Conservation (phyloP, 2,797 vertebrate genomes). For the Agapornis canus region DNA sequence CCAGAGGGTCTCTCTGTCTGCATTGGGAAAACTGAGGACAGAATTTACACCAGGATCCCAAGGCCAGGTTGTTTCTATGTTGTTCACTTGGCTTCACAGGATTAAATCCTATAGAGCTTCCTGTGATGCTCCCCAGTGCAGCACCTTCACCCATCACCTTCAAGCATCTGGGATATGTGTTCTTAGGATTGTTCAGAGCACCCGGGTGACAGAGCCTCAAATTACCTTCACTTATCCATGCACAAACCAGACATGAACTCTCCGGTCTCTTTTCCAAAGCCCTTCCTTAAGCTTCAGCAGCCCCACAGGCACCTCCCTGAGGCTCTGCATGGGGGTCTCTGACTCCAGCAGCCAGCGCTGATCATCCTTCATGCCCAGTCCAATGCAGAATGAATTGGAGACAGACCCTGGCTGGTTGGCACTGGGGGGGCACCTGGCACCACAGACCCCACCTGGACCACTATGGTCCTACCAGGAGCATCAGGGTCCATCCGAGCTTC, state of each 20-base stretch:
- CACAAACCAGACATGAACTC: neutral
- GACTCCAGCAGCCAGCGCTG: neutral
- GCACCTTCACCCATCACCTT: neutral
- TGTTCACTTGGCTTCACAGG: neutral
- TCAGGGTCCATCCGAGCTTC: rapidly evolving
- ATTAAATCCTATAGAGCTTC: neutral
- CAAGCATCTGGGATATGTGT: neutral
- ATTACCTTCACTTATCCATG: neutral
- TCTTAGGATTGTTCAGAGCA: neutral
- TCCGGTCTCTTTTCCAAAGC: neutral
- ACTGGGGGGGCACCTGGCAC: rapidly evolving
- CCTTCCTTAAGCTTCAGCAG: neutral
- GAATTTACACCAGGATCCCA: neutral
- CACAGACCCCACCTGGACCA: neutral
- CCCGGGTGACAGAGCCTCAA: neutral
- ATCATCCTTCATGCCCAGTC: rapidly evolving
- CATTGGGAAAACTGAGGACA: neutral
- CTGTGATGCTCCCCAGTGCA: neutral
- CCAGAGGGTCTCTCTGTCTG: neutral
- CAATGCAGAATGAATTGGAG: neutral
- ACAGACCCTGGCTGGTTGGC: neutral
- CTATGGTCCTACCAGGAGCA: neutral
- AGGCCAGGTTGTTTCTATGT: neutral
- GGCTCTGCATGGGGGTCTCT: neutral
- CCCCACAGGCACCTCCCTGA: neutral